These are phyloP conservation scores for Cyclopterus lumpus DNA, from an alignment of 2,797 vertebrate species.

Conservation along the genomic window DNA sequence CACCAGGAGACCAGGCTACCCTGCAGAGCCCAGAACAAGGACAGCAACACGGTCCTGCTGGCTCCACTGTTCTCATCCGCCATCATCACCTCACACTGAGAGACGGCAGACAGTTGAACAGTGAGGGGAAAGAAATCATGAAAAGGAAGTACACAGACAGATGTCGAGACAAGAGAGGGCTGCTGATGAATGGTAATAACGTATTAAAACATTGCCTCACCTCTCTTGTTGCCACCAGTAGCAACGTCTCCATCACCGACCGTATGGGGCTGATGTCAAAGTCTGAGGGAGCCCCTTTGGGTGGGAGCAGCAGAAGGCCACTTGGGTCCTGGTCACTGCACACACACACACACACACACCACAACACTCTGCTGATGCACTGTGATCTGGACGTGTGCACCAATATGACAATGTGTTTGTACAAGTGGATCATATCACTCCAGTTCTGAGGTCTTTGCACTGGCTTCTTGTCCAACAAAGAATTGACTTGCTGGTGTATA, in stretches of 20 bases:
- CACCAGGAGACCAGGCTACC: constrained; percentile 97
- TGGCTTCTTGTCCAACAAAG: no score
- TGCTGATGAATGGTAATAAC: neutral
- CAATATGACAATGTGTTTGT: neutral
- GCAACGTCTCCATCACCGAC: constrained; percentile 92
- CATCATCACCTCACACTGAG: constrained; percentile 93
- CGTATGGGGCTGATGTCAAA: constrained; percentile 89
- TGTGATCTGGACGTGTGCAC: neutral
- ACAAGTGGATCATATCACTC: no score
- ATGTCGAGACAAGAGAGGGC: neutral
- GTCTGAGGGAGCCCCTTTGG: constrained; percentile 87
- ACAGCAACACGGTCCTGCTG: constrained; percentile 88
- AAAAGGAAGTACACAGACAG: neutral
- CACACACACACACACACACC: neutral
- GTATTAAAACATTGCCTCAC: constrained; percentile 69
- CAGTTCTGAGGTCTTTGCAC: no score
- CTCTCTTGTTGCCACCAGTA: constrained; percentile 91
- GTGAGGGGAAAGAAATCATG: neutral
- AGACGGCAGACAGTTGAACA: neutral
- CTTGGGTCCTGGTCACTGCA: constrained; percentile 93
- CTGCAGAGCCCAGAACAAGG: constrained; percentile 97
- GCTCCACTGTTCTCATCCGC: constrained; percentile 81
- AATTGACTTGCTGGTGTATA: no score
- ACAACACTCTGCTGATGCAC: neutral
- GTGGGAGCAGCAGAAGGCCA: constrained; percentile 92